phyloP scores from a whole-genome alignment of 2,113 vertebrate genomes.

The Dicentrarchus labrax region DNA sequence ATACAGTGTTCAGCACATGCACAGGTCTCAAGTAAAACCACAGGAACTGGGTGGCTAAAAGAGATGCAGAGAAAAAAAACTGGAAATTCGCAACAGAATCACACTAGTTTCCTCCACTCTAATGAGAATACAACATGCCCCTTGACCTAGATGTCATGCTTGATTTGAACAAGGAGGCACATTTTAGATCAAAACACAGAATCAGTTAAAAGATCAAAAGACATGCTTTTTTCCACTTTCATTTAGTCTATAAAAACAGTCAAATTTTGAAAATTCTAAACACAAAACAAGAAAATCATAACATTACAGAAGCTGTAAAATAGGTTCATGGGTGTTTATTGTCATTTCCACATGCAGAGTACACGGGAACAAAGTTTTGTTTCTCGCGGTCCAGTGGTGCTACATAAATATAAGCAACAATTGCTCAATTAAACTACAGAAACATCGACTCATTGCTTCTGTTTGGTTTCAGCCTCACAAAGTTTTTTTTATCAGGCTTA shows the following conservation, averaged over 20 bases:
- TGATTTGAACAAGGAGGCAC: not conserved
- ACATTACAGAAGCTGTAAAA: not conserved
- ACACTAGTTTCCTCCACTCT: not conserved
- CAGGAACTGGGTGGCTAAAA: conserved; percentile 4
- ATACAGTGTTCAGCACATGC: not conserved
- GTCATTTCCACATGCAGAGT: too few relatives aligned
- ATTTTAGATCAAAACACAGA: not conserved
- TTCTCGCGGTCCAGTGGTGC: too few relatives aligned
- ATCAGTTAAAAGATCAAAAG: not conserved
- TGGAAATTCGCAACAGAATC: not conserved
- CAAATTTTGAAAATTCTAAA: not conserved
- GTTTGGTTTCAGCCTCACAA: not conserved
- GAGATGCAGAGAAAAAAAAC: not conserved
- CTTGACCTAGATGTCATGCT: not conserved
- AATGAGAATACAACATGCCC: not conserved
- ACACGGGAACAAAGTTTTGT: too few relatives aligned
- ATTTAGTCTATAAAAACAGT: not conserved
- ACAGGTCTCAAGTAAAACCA: conserved; percentile 28
- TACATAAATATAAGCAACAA: too few relatives aligned
- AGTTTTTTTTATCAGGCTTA: not conserved
- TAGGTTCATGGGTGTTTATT: too few relatives aligned
- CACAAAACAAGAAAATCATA: not conserved
- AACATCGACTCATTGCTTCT: not conserved
- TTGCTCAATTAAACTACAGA: not conserved
- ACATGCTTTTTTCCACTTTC: too few relatives aligned